These are phyloP conservation scores for Druon quercuslanigerum DNA, from an alignment of 1,140 invertebrate genomes.

Conservation along the genomic window DNA sequence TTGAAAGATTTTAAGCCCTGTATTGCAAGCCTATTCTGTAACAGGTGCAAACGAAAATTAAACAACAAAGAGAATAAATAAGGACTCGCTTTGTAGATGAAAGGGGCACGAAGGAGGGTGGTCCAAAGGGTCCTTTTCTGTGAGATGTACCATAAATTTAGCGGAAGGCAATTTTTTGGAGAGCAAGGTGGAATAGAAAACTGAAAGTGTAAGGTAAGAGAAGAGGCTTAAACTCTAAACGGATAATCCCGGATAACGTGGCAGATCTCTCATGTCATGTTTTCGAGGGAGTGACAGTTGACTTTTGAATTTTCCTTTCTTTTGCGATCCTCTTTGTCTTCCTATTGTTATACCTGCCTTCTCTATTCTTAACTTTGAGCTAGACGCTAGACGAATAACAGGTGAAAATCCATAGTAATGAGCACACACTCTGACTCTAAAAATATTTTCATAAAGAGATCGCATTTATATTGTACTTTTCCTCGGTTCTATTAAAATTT, in stretches of 20 bases:
- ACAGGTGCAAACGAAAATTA: neutral
- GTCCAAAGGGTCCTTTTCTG: neutral
- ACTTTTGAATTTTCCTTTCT: constrained; percentile 30
- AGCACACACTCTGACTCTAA: neutral
- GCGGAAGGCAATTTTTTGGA: neutral
- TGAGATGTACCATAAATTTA: constrained; percentile 3
- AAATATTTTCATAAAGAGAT: too few species aligned
- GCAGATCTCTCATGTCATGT: constrained; percentile 29
- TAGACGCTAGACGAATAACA: neutral
- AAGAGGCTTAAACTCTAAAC: constrained; percentile 16
- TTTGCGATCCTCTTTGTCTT: constrained; percentile 12
- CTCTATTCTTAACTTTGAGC: neutral
- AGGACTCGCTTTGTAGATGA: neutral
- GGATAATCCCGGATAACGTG: constrained; percentile 27
- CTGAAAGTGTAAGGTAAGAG: neutral
- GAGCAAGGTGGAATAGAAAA: neutral
- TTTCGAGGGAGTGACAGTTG: constrained; percentile 29
- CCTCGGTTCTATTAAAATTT: too few species aligned
- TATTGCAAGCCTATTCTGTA: neutral
- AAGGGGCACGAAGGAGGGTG: neutral
- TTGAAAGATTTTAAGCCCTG: too few species aligned
- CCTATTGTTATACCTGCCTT: constrained; percentile 21
- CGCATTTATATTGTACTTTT: too few species aligned
- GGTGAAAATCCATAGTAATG: constrained; percentile 14
- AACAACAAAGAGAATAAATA: neutral